Percentiles rank a stretch among this genome's conserved stretches.
These are phyloP conservation scores for Hydrochoerus hydrochaeris DNA, from an alignment of 2,113 vertebrate species.

Conservation along the genomic window DNA sequence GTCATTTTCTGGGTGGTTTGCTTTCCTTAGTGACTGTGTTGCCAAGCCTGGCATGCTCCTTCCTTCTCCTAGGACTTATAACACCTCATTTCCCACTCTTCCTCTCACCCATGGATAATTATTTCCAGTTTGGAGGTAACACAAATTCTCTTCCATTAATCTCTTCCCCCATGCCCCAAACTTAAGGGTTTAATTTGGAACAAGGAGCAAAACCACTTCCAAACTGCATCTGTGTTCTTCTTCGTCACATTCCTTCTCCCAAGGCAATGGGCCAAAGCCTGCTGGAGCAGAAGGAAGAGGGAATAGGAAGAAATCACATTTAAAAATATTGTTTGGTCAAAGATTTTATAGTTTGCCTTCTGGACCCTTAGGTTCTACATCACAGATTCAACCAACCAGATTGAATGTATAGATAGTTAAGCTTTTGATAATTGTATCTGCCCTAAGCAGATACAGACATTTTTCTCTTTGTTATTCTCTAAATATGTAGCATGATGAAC, in stretches of 20 bases:
- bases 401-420: neutral
- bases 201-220: neutral
- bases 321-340: constrained; percentile 19
- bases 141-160: neutral
- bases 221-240: neutral
- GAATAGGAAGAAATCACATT: neutral
- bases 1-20: neutral
- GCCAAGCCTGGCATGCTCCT: neutral
- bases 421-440: neutral
- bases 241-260: neutral
- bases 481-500: neutral
- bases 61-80: neutral
- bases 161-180: neutral
- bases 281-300: neutral
- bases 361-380: neutral
- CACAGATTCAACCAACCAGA: neutral
- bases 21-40: neutral
- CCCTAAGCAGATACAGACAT: neutral
- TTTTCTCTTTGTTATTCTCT: neutral
- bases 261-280: neutral
- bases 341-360: neutral
- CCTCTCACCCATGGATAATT: neutral
- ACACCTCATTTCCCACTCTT: neutral
- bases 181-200: neutral
- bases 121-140: neutral